phyloP scores from a whole-genome alignment of 2,113 vertebrate genomes.

The Hyperopisus bebe region DNA sequence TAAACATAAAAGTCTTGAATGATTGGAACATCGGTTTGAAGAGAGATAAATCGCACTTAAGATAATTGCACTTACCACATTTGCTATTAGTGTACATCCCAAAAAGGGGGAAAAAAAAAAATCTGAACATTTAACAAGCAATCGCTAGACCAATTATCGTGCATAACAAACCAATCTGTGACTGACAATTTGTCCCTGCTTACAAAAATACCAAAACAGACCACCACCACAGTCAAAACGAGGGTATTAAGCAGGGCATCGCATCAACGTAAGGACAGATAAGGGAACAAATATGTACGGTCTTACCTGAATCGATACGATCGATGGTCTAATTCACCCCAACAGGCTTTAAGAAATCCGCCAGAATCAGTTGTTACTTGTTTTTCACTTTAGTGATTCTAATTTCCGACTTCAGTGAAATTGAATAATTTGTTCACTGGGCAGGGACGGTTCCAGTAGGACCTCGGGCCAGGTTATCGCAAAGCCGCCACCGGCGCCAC shows the following conservation, averaged over 20 bases:
- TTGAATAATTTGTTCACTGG: conserved; percentile 42
- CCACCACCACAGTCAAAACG: neutral
- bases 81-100: neutral
- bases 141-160: neutral
- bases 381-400: conserved; percentile 46
- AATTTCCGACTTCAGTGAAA: conserved; percentile 36
- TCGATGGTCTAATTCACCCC: conserved; percentile 32
- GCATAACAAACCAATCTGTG: neutral
- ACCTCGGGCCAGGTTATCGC: conserved; percentile 21
- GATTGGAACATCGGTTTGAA: neutral
- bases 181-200: neutral
- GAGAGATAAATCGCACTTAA: neutral
- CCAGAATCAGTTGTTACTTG: conserved; percentile 35
- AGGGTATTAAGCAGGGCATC: neutral
- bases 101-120: neutral
- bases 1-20: neutral
- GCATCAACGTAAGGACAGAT: neutral
- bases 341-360: conserved; percentile 34
- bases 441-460: conserved; percentile 14
- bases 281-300: neutral
- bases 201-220: neutral
- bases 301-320: conserved; percentile 57
- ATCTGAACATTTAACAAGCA: neutral
- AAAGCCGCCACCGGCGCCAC: conserved; percentile 23
- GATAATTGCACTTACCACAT: neutral